These are phyloP conservation scores for Lamproptera curius DNA, from an alignment of 2,888 invertebrate genomes.

Conservation along the genomic window DNA sequence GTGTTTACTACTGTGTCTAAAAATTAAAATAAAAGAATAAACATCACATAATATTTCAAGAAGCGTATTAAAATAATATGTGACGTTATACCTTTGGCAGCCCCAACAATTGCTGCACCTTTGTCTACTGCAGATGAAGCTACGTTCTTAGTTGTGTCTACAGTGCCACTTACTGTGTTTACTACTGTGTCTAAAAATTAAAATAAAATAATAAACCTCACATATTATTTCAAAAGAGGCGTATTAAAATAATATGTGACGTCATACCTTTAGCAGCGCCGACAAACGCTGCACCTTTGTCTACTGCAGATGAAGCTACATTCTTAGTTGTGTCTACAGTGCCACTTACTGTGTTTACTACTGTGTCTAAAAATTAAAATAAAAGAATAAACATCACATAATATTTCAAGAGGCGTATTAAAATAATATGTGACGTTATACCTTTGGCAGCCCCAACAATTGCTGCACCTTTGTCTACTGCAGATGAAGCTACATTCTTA, in stretches of 20 bases:
- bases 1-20: conserved; percentile 41
- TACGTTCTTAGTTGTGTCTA: conserved; percentile 51
- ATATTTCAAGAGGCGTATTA: too few relatives aligned
- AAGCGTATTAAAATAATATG: too few relatives aligned
- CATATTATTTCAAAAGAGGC: conserved; percentile 6
- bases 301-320: conserved; percentile 41
- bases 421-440: too few relatives aligned
- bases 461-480: conserved; percentile 32
- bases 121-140: conserved; percentile 46
- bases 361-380: conserved; percentile 42
- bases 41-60: conserved; percentile 5
- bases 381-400: conserved; percentile 1
- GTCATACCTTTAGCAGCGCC: conserved; percentile 50
- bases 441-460: conserved; percentile 46
- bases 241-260: too few relatives aligned
- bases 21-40: neutral
- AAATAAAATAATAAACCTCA: conserved; percentile 4
- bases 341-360: conserved; percentile 30
- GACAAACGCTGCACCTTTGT: conserved; percentile 35
- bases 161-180: conserved; percentile 31
- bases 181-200: conserved; percentile 45
- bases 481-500: conserved; percentile 35
- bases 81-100: conserved; percentile 50
- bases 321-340: conserved; percentile 47
- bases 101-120: conserved; percentile 38